These are phyloP conservation scores for Podarcis cretensis DNA, from an alignment of 2,113 vertebrate species.

Conservation along the genomic window DNA sequence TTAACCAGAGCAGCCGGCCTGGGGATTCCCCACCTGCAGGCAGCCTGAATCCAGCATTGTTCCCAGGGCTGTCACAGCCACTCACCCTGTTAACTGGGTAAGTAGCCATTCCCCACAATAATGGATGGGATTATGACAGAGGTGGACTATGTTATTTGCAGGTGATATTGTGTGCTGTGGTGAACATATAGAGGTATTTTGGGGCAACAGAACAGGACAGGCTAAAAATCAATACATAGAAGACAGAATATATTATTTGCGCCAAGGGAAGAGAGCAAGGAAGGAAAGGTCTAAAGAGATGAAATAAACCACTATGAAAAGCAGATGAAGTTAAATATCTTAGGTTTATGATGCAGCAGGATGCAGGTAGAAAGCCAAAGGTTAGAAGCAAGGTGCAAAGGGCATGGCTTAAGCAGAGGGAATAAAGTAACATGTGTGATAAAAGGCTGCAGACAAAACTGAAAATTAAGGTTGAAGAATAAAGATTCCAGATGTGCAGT, in stretches of 20 bases:
- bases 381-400: not conserved
- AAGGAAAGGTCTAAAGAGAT: not conserved
- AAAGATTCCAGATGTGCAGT: not conserved
- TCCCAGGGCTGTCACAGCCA: too few relatives aligned
- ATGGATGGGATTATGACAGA: not conserved
- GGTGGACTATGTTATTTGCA: not conserved
- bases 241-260: slow-evolving; percentile 15
- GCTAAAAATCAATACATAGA: not conserved
- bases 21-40: too few relatives aligned
- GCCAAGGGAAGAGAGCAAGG: not conserved
- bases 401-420: not conserved
- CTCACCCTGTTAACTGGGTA: too few relatives aligned
- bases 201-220: not conserved
- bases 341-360: slow-evolving; percentile 3
- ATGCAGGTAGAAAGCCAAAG: not conserved
- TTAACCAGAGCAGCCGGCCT: too few relatives aligned
- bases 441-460: not conserved
- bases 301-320: not conserved
- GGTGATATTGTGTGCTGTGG: not conserved
- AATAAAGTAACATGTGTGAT: not conserved
- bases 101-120: not conserved
- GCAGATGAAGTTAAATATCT: not conserved
- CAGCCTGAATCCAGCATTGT: too few relatives aligned
- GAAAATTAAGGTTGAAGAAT: not conserved
- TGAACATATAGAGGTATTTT: not conserved